Conservation (phyloP, 2,113 vertebrate species). For the Bettongia penicillata region DNA sequence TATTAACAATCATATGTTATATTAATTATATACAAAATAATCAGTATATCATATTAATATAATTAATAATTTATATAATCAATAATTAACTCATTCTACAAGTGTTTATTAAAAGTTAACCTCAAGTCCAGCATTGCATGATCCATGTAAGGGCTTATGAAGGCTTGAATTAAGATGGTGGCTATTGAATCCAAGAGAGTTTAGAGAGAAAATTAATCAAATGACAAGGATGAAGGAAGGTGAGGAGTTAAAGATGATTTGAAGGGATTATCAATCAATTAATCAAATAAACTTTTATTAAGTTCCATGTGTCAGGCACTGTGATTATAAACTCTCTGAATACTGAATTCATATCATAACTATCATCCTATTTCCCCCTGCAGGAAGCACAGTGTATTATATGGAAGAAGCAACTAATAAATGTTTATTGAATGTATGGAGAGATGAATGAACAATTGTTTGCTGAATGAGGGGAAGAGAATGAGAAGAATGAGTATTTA, state of each 20-base stretch:
- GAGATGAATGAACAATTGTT: not conserved
- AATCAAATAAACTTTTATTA: not conserved
- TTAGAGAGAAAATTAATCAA: not conserved
- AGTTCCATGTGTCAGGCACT: not conserved
- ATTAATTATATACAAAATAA: not conserved
- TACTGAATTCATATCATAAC: not conserved
- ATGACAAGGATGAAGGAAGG: not conserved
- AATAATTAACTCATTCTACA: not conserved
- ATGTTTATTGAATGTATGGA: not conserved
- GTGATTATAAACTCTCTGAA: not conserved
- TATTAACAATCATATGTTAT: no score
- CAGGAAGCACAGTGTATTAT: not conserved
- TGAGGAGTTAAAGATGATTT: not conserved
- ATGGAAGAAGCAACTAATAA: not conserved
- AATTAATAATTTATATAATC: not conserved
- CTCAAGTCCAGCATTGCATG: not conserved
- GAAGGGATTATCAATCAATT: not conserved
- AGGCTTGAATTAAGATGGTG: not conserved
- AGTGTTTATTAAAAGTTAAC: not conserved
- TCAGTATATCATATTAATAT: no score
- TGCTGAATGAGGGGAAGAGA: not conserved
- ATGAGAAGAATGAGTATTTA: not conserved
- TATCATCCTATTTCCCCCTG: not conserved
- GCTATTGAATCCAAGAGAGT: not conserved
- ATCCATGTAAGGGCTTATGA: not conserved